Conservation (phyloP, 1,140 invertebrate species). For the Micrasema longulum region DNA sequence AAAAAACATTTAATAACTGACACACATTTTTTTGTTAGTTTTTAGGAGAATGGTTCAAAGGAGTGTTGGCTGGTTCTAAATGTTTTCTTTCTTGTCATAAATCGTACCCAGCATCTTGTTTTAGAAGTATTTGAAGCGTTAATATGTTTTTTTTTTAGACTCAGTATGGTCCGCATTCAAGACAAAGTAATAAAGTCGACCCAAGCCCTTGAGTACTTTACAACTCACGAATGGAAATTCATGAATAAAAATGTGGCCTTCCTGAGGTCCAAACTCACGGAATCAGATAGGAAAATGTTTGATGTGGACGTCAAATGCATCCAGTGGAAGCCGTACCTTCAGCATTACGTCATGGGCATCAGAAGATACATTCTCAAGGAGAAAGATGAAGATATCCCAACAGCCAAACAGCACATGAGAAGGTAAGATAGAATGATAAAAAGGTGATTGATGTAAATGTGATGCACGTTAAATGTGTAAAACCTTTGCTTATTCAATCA, state of each 20-base stretch:
- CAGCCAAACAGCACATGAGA: conserved; percentile 58
- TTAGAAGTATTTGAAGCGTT: too few species aligned
- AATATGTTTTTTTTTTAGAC: conserved; percentile 56
- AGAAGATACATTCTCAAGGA: conserved; percentile 66
- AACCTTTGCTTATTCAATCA: too few species aligned
- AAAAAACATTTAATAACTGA: too few species aligned
- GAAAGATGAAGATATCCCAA: conserved; percentile 61
- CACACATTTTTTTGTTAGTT: too few species aligned
- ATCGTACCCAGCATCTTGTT: too few species aligned
- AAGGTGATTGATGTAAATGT: not conserved
- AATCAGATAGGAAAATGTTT: conserved; percentile 69
- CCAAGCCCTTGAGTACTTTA: conserved; percentile 88
- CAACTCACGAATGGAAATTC: conserved; percentile 89
- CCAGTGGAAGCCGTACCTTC: conserved; percentile 64
- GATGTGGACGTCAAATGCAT: conserved; percentile 68
- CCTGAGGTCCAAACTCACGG: conserved; percentile 70
- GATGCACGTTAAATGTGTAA: too few species aligned
- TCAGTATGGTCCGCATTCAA: conserved; percentile 77
- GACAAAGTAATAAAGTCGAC: conserved; percentile 79
- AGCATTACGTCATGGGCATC: conserved; percentile 63
- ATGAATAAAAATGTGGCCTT: conserved; percentile 82
- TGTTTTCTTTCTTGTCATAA: too few species aligned
- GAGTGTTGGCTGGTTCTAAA: too few species aligned
- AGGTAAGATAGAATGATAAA: too few species aligned
- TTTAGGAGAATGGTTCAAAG: too few species aligned